Percentiles rank a stretch among this genome's conserved stretches.
phyloP scores from a whole-genome alignment of 35 echinoderm and acorn worm genomes.

The Apostichopus californicus region DNA sequence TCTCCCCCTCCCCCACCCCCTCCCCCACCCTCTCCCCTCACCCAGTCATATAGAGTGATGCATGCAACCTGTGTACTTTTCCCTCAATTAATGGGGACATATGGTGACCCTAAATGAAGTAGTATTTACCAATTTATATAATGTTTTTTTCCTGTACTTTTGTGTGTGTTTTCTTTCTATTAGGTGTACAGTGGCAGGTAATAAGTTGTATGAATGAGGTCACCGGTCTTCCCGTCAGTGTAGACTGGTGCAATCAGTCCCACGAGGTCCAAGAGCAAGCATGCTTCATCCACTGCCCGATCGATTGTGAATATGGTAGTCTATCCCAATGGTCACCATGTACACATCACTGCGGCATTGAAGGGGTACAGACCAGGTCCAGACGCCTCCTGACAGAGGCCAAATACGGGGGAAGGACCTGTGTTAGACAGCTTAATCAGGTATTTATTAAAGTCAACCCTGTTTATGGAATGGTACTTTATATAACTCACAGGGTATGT shows the following conservation, averaged over 20 bases:
- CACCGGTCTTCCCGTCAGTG: slow-evolving; percentile 28
- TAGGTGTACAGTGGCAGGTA: slow-evolving; percentile 66
- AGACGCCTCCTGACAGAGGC: slow-evolving; percentile 51
- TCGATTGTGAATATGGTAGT: slow-evolving; percentile 66
- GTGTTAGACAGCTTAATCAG: slow-evolving; percentile 57
- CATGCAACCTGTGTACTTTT: no score
- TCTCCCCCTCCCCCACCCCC: no score
- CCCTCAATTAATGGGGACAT: no score
- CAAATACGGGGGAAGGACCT: slow-evolving; percentile 58
- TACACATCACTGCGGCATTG: slow-evolving; percentile 65
- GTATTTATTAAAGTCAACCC: background rate
- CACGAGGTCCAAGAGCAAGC: slow-evolving; percentile 23
- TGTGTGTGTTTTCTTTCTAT: background rate
- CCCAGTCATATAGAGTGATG: no score
- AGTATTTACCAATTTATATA: no score
- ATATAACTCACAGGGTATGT: no score
- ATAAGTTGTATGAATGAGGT: slow-evolving; percentile 64
- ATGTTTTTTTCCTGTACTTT: no score
- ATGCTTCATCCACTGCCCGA: slow-evolving; percentile 69
- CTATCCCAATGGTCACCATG: slow-evolving; percentile 77
- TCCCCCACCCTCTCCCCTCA: no score
- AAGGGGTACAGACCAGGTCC: slow-evolving; percentile 65
- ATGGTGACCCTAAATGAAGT: no score
- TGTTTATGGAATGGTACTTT: no score
- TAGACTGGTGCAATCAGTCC: slow-evolving; percentile 59